Conservation (phyloP, 2,113 vertebrate species). For the Ia io region DNA sequence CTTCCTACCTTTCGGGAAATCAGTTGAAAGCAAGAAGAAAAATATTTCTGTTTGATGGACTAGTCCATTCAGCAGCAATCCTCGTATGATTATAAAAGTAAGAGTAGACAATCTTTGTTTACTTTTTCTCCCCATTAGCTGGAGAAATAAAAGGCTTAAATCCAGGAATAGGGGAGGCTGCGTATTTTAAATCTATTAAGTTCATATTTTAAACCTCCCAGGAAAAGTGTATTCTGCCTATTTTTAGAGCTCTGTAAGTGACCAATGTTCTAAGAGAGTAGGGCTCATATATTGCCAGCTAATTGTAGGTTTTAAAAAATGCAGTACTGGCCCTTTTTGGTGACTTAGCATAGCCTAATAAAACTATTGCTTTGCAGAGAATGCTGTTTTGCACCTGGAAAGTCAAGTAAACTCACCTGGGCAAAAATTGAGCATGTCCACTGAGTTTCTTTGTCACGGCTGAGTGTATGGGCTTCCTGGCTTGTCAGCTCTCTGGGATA, state of each 20-base stretch:
- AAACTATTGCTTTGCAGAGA: background rate
- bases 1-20: background rate
- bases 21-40: background rate
- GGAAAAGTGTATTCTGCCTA: background rate
- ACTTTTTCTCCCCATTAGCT: background rate
- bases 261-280: background rate
- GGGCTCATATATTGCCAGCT: background rate
- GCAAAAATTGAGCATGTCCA: background rate
- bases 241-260: background rate
- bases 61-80: background rate
- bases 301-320: background rate
- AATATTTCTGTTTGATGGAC: background rate
- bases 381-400: background rate
- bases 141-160: background rate
- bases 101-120: background rate
- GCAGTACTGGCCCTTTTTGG: background rate
- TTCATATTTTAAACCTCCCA: background rate
- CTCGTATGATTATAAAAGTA: background rate
- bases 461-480: slow-evolving; percentile 1
- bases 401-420: background rate
- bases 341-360: background rate
- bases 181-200: background rate
- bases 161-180: background rate
- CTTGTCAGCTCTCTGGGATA: background rate
- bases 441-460: background rate